A percentile compares a stretch with the other conserved stretches of the same genome.
Conservation (phyloP, 92 coral and sea anemone species). For the Epizoanthus rinbou region DNA sequence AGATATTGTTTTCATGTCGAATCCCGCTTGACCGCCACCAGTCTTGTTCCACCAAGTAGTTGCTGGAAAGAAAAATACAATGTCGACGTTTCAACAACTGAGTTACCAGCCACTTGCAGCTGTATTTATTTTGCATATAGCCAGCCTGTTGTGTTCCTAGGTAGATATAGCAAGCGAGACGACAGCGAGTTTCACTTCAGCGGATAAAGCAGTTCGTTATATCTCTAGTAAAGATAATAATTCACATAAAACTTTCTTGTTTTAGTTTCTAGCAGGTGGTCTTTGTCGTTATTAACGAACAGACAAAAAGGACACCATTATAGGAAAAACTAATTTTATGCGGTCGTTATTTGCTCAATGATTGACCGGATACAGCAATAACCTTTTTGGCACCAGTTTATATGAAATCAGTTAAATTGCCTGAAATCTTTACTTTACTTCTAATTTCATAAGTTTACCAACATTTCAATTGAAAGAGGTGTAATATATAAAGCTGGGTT, state of each 20-base stretch:
- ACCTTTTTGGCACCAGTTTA: conserved; percentile 1
- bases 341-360: neutral
- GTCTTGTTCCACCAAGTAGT: neutral
- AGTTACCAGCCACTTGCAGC: neutral
- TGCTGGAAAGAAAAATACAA: neutral
- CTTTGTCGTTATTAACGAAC: neutral
- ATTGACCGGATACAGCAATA: conserved; percentile 8
- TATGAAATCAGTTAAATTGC: neutral
- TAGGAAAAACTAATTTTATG: neutral
- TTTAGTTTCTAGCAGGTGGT: neutral
- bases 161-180: neutral
- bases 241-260: neutral
- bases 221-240: neutral
- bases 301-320: neutral
- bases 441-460: neutral
- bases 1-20: conserved; percentile 1
- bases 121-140: conserved; percentile 1
- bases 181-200: neutral
- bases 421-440: neutral
- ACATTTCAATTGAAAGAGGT: neutral
- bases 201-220: neutral
- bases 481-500: neutral
- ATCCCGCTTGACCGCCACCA: neutral
- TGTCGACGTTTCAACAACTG: neutral
- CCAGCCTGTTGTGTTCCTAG: neutral